A percentile compares a stretch with the other conserved stretches of the same genome.
phyloP scores from a whole-genome alignment of 2,113 vertebrate species.

The Amphiprion ocellaris region DNA sequence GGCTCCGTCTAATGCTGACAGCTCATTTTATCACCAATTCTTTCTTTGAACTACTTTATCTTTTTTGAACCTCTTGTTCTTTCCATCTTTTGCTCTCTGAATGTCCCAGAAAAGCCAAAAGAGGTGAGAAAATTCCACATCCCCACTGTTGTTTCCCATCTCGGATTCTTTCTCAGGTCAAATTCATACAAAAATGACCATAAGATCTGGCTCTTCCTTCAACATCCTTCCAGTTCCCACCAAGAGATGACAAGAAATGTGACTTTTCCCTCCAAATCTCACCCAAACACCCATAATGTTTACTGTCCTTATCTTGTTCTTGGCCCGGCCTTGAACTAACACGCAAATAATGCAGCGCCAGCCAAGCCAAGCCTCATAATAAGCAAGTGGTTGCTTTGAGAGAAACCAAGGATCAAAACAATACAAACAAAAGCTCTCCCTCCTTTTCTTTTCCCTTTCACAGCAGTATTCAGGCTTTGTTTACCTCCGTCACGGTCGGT shows the following conservation, averaged over 20 bases:
- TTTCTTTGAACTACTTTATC: neutral
- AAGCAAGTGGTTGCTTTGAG: slow-evolving; percentile 9
- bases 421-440: slow-evolving; percentile 18
- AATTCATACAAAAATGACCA: neutral
- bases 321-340: slow-evolving; percentile 42
- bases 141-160: neutral
- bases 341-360: neutral
- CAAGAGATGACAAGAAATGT: neutral
- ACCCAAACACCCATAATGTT: slow-evolving; percentile 52
- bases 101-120: slow-evolving; percentile 17
- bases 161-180: neutral
- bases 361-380: slow-evolving; percentile 18
- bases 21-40: neutral
- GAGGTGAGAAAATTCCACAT: slow-evolving; percentile 9
- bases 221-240: neutral
- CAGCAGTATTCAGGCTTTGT: slow-evolving; percentile 13
- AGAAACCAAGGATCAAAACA: slow-evolving; percentile 1
- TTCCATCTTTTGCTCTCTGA: neutral
- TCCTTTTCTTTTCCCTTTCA: slow-evolving; percentile 10
- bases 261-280: slow-evolving; percentile 17
- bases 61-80: slow-evolving; percentile 14
- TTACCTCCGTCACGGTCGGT: slow-evolving; percentile 2
- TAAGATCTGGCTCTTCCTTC: neutral
- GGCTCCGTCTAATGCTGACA: slow-evolving; percentile 5
- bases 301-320: slow-evolving; percentile 27